These are phyloP conservation scores for Conus canariensis DNA, from an alignment of 2,888 invertebrate species.

Conservation along the genomic window DNA sequence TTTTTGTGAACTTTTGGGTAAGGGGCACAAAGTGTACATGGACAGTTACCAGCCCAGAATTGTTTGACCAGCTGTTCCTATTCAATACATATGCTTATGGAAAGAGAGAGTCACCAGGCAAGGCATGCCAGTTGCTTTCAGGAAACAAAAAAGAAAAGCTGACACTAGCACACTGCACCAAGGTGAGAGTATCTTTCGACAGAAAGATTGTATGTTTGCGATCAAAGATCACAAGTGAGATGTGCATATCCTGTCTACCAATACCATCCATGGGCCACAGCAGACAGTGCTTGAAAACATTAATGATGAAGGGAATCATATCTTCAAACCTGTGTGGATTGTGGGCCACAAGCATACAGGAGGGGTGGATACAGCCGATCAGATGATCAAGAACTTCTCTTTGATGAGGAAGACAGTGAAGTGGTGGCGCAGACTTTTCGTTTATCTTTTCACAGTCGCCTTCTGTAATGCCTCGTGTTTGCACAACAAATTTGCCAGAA, in stretches of 20 bases:
- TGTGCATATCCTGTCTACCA: conserved; percentile 43
- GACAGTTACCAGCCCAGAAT: conserved; percentile 48
- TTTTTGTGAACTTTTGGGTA: conserved; percentile 23
- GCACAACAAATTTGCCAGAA: not conserved
- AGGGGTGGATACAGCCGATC: conserved; percentile 17
- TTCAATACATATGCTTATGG: conserved; percentile 48
- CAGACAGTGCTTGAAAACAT: conserved; percentile 20
- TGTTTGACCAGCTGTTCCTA: conserved; percentile 41
- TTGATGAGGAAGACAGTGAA: conserved; percentile 42
- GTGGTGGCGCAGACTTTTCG: conserved; percentile 51
- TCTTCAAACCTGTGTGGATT: conserved; percentile 40
- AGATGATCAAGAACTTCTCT: conserved; percentile 11
- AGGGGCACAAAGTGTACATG: not conserved
- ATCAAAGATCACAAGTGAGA: conserved; percentile 47
- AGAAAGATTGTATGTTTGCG: not conserved
- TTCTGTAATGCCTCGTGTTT: conserved; percentile 7
- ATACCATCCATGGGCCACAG: conserved; percentile 42
- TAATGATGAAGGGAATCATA: conserved; percentile 24
- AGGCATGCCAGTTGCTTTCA: conserved; percentile 13
- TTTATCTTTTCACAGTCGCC: not conserved
- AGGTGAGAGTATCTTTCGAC: conserved; percentile 38
- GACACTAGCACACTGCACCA: not conserved
- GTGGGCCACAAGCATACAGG: conserved; percentile 36
- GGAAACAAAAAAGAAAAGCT: not conserved
- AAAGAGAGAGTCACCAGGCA: conserved; percentile 1